Evolutionary conservation across 1,140 invertebrate species (phyloP).

Genomic region (Condylostylus longicornis): DNA sequence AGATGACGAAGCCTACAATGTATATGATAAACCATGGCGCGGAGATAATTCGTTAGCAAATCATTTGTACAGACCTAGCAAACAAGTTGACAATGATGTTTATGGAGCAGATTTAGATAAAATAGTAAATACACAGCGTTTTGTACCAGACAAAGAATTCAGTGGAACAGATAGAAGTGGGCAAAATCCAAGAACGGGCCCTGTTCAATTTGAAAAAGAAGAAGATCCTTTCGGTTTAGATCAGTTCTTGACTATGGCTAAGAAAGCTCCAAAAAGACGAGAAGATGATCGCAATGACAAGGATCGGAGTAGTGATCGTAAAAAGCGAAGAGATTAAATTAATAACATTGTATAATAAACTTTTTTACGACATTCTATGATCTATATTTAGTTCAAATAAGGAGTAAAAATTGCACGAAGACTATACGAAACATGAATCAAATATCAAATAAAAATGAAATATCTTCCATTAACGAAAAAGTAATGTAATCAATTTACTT

Average conservation of each 20-base stretch:
- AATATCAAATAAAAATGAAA: too few relatives aligned
- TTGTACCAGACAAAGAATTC: constrained; percentile 95
- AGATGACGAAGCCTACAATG: constrained; percentile 95
- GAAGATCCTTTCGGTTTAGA: constrained; percentile 95
- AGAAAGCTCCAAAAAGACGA: constrained; percentile 46
- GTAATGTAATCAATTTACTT: too few relatives aligned
- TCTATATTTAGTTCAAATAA: too few relatives aligned
- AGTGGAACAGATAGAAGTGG: constrained; percentile 66
- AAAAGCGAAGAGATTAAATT: background rate
- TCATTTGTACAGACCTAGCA: constrained; percentile 83
- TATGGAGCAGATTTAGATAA: constrained; percentile 81
- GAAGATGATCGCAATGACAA: constrained; percentile 14
- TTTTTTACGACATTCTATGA: too few relatives aligned
- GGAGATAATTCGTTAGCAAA: constrained; percentile 66
- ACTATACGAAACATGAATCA: too few relatives aligned
- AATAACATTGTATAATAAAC: too few relatives aligned
- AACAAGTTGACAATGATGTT: constrained; percentile 76
- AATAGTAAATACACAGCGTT: constrained; percentile 77
- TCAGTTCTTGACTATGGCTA: constrained; percentile 94
- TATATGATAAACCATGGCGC: constrained; percentile 93
- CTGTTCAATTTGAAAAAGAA: constrained; percentile 90
- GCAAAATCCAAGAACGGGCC: constrained; percentile 56
- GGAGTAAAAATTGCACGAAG: too few relatives aligned
- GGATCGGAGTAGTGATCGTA: constrained; percentile 1
- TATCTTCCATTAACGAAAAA: too few relatives aligned